A percentile compares a stretch with the other conserved stretches of the same genome.
Conservation (phyloP, 1,140 invertebrate species). For the Danaus melanippus region DNA sequence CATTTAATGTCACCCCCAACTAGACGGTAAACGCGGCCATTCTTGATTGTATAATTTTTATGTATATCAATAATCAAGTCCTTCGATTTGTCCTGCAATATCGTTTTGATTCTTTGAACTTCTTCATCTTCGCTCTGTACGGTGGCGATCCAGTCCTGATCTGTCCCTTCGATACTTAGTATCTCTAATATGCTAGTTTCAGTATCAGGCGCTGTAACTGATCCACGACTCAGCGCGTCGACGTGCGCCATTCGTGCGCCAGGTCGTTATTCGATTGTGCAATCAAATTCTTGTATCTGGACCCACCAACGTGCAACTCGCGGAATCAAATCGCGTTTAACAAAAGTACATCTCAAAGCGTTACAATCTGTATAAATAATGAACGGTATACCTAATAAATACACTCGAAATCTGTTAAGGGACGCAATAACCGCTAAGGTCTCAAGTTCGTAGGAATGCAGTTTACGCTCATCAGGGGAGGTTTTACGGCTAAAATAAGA, state of each 20-base stretch:
- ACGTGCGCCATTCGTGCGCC: constrained; percentile 20
- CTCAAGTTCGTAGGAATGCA: constrained; percentile 12
- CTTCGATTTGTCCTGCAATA: background rate
- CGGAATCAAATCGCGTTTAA: constrained; percentile 21
- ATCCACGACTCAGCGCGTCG: constrained; percentile 18
- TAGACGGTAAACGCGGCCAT: constrained; percentile 11
- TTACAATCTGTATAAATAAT: constrained; percentile 35
- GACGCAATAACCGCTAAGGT: constrained; percentile 8
- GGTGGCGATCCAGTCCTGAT: constrained; percentile 15
- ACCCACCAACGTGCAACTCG: constrained; percentile 23
- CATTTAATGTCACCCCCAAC: constrained; percentile 4
- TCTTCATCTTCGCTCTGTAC: constrained; percentile 16
- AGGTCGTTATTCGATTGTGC: constrained; percentile 20
- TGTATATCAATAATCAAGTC: constrained; percentile 1
- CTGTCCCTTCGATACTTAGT: background rate
- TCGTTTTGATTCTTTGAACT: constrained; percentile 8
- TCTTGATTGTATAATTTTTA: constrained; percentile 17
- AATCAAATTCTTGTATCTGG: constrained; percentile 15
- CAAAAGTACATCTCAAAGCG: constrained; percentile 11
- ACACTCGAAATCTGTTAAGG: constrained; percentile 7
- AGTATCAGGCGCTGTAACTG: background rate
- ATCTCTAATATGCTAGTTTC: constrained; percentile 9
- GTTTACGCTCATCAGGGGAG: constrained; percentile 5
- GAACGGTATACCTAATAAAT: constrained; percentile 14
- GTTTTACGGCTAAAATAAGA: constrained; percentile 11